These are phyloP conservation scores for Edolisoma coerulescens DNA, from an alignment of 2,113 vertebrate species.

Conservation along the genomic window DNA sequence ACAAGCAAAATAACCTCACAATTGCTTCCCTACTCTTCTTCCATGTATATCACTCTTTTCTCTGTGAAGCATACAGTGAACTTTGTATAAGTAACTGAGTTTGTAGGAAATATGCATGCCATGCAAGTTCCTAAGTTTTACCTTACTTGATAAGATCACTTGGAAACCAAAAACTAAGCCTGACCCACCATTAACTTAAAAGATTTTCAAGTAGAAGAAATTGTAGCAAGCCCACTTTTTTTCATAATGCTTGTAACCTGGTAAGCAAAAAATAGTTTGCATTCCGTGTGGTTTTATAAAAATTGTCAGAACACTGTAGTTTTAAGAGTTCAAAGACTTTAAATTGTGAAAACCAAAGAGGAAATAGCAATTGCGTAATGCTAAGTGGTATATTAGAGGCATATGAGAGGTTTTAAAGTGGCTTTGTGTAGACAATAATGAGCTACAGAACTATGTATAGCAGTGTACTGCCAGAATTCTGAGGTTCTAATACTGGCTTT, in stretches of 20 bases:
- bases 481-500: slow-evolving; percentile 8
- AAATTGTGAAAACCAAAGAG: slow-evolving; percentile 31
- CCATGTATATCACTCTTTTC: not conserved
- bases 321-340: slow-evolving; percentile 54
- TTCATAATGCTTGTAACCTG: not conserved
- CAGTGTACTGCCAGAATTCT: slow-evolving; percentile 27
- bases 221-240: not conserved
- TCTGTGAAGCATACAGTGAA: not conserved
- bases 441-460: slow-evolving; percentile 8
- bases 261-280: not conserved
- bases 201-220: not conserved
- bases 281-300: slow-evolving; percentile 34
- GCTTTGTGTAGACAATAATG: slow-evolving; percentile 55
- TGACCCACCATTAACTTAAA: not conserved
- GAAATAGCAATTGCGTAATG: slow-evolving; percentile 57
- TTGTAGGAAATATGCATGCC: not conserved
- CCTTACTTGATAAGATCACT: not conserved
- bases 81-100: not conserved
- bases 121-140: not conserved
- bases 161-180: not conserved
- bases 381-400: slow-evolving; percentile 63
- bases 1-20: not conserved
- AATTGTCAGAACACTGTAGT: slow-evolving; percentile 34
- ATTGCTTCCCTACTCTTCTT: not conserved
- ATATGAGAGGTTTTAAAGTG: slow-evolving; percentile 50